These are phyloP conservation scores for Gambelia wislizenii DNA, from an alignment of 2,797 vertebrate species.

Conservation along the genomic window DNA sequence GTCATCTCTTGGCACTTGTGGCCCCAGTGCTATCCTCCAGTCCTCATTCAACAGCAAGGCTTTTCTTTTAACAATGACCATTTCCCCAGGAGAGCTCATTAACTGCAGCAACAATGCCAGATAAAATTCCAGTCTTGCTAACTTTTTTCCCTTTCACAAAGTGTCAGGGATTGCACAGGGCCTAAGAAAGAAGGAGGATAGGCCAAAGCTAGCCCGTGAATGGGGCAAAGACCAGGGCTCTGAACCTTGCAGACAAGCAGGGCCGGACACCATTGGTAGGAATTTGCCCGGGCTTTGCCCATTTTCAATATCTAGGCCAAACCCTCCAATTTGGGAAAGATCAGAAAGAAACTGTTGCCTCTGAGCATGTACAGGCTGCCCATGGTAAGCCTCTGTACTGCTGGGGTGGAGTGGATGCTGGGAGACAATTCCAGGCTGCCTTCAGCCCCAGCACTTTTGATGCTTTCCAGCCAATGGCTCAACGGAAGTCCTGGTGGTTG, in stretches of 20 bases:
- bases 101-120: not conserved
- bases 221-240: not conserved
- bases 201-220: not conserved
- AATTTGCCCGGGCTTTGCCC: too few species aligned
- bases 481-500: not conserved
- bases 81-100: not conserved
- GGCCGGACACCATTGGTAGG: too few species aligned
- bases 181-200: too few species aligned
- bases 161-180: not conserved
- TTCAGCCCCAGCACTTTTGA: not conserved
- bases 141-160: not conserved
- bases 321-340: too few species aligned
- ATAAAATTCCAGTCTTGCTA: not conserved
- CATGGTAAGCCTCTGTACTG: not conserved
- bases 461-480: not conserved
- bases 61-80: not conserved
- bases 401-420: fast-evolving
- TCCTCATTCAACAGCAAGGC: too few species aligned
- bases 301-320: not conserved
- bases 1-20: too few species aligned
- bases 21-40: too few species aligned
- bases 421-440: not conserved
- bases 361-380: not conserved
- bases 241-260: too few species aligned
- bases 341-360: not conserved